Evolutionary conservation across 2,113 vertebrate species (phyloP).

Genomic region (Podiceps cristatus): DNA sequence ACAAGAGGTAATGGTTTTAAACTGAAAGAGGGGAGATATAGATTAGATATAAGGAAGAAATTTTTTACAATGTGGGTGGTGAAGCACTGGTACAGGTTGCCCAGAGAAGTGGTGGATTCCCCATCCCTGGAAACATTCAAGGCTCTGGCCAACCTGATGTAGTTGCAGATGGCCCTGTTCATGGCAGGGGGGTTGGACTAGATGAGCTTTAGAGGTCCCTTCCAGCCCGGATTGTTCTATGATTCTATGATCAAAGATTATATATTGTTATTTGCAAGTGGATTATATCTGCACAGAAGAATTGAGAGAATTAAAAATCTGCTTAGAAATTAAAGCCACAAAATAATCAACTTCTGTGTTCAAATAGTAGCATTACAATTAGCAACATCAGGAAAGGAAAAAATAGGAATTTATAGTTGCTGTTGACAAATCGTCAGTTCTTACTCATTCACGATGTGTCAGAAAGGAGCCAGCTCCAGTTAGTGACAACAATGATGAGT

Average conservation of each 20-base stretch:
- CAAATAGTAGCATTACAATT: background rate
- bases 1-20: too few species aligned
- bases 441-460: background rate
- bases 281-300: background rate
- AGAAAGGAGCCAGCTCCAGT: background rate
- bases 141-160: too few species aligned
- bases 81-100: too few species aligned
- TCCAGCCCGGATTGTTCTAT: too few species aligned
- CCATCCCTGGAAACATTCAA: too few species aligned
- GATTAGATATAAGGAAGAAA: too few species aligned
- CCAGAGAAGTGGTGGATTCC: too few species aligned
- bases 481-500: background rate
- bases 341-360: background rate
- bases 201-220: too few species aligned
- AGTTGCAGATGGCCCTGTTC: too few species aligned
- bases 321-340: background rate
- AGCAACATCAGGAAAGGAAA: background rate
- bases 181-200: too few species aligned
- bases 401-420: background rate
- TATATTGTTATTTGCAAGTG: background rate
- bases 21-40: too few species aligned
- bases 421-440: background rate
- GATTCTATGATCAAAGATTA: background rate
- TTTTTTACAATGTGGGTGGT: too few species aligned
- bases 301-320: background rate